Percentiles rank a stretch among this genome's conserved stretches.
phyloP scores from a whole-genome alignment of 2,888 invertebrate genomes.

The Lissonota sp. region DNA sequence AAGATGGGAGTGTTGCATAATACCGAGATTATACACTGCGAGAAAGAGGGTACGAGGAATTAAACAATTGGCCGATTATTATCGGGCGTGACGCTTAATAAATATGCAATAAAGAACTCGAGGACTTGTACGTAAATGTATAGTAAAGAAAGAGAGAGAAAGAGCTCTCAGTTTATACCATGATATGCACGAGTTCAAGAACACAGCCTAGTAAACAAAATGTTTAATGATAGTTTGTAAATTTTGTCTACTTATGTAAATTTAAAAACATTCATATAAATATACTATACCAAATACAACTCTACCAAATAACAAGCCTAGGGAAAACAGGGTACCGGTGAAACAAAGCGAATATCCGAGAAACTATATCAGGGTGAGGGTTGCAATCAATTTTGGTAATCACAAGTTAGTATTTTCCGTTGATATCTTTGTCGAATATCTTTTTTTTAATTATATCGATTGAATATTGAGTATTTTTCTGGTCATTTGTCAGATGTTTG shows the following conservation, averaged over 20 bases:
- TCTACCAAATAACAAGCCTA: too few relatives aligned
- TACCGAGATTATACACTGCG: conserved; percentile 28
- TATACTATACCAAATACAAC: too few relatives aligned
- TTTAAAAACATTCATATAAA: not conserved
- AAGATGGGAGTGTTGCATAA: not conserved
- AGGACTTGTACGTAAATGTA: conserved; percentile 24
- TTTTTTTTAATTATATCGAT: too few relatives aligned
- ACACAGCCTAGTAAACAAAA: conserved; percentile 24
- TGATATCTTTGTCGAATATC: too few relatives aligned
- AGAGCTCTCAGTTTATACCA: conserved; percentile 5
- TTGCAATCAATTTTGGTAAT: too few relatives aligned
- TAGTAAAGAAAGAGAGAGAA: not conserved
- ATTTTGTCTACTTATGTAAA: not conserved
- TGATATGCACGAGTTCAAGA: conserved; percentile 45
- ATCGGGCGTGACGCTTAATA: conserved; percentile 75
- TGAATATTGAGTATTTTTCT: too few relatives aligned
- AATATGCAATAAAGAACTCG: conserved; percentile 72
- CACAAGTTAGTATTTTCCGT: too few relatives aligned
- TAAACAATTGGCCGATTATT: conserved; percentile 76
- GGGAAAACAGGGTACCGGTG: too few relatives aligned
- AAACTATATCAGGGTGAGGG: too few relatives aligned
- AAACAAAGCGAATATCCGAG: too few relatives aligned
- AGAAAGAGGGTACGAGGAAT: conserved; percentile 59
- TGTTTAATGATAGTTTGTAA: not conserved
- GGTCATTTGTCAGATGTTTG: too few relatives aligned